These are phyloP conservation scores for Rostratula benghalensis DNA, from an alignment of 2,113 vertebrate species.

Conservation along the genomic window DNA sequence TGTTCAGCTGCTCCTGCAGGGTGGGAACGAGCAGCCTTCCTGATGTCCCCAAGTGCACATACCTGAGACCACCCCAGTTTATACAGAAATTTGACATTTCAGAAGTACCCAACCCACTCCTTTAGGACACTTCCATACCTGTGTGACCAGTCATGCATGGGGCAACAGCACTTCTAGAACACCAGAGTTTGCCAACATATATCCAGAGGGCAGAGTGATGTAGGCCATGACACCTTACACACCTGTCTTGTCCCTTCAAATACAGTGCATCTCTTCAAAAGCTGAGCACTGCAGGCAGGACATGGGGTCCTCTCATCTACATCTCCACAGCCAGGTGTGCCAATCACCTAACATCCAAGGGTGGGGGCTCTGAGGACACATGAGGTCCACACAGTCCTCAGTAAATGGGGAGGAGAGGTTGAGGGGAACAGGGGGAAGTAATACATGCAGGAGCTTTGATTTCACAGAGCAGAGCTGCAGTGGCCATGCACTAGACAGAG, in stretches of 20 bases:
- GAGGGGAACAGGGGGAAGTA: neutral
- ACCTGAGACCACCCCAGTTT: neutral
- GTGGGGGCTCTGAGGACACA: neutral
- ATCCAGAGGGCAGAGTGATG: neutral
- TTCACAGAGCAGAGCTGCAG: neutral
- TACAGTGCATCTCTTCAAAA: neutral
- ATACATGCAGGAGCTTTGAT: neutral
- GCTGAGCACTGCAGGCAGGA: neutral
- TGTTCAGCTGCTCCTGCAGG: neutral
- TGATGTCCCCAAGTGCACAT: too few relatives aligned
- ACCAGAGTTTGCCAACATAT: neutral
- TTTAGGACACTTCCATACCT: neutral
- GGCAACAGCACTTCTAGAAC: neutral
- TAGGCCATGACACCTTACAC: neutral
- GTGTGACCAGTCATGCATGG: fast-evolving
- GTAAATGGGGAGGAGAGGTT: neutral
- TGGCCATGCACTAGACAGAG: too few relatives aligned
- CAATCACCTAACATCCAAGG: neutral
- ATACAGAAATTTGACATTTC: fast-evolving
- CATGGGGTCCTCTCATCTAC: neutral
- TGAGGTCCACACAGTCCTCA: neutral
- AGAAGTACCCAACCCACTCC: neutral
- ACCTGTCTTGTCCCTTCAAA: neutral
- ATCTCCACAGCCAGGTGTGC: neutral
- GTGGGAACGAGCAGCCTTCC: neutral